Base-by-base conservation (phyloP, 2,113 vertebrate genomes). In the Alexandromys fortis region DNA sequence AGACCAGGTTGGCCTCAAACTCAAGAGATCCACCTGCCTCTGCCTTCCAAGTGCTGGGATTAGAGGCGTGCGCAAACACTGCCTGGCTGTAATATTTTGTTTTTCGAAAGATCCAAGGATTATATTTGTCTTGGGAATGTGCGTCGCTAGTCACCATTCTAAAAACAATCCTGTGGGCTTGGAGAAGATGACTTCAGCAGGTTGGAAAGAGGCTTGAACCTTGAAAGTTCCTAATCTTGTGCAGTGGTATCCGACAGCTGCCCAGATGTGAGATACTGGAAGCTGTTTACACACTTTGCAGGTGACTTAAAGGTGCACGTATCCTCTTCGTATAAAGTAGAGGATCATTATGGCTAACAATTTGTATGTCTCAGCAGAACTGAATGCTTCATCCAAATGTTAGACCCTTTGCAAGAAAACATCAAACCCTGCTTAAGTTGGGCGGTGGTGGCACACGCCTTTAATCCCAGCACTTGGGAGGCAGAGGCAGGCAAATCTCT, bases 381-480 rank as follows among this genome's bases (percentile, higher is more conserved):
- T 79, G 9, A 4, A 89, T 33, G 79, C 88, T 22, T 88, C 33
- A 86, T 79, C 49, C 42, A 90, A 95, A 81, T 85, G 35, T 33
- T 73, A 86, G 7, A 95, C 90, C 93, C 96, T 78, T 91, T 76
- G 88, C 6, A 86, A 94, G 17, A 58, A 17, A 89, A 55, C n/a
- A 12, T 24, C 82, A 16, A 52, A 16, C 1, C 68, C 47, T 9
- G 19, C 58, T 58, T 58, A 58, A 21, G 1, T 7, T 58, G 58
- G 17, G 58, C 0, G 58, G 58, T 58, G 58, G 19, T 21, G 6
- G 58, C 58, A 21, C 58, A 58, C 6, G 19, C 58, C 58, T 58
- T 58, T 58, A 58, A 58, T 58, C 19, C 58, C 58, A 21, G 58
- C 55, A 58, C 55, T 58, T 58, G 55, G 55, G 55, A 58, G 55